A percentile compares a stretch with the other conserved stretches of the same genome.
Evolutionary conservation across 2,113 vertebrate species (phyloP).

Genomic region (Varanus komodoensis): DNA sequence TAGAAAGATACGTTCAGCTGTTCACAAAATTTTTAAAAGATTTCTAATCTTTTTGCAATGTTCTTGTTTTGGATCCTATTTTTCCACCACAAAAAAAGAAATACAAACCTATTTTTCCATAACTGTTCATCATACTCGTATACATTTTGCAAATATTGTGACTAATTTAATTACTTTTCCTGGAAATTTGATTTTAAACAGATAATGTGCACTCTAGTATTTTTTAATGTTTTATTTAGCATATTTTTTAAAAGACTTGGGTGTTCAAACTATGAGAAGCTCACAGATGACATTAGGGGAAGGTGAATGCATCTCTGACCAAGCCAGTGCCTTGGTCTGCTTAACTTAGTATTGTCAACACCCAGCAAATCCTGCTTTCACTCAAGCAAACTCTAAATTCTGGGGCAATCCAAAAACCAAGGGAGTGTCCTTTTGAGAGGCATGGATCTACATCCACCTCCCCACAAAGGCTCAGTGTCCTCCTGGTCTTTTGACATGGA

Average conservation of each 20-base stretch:
- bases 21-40: not conserved
- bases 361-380: no score
- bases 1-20: not conserved
- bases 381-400: no score
- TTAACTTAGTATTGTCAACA: not conserved
- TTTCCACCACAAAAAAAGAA: not conserved
- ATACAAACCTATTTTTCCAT: not conserved
- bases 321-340: not conserved
- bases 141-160: not conserved
- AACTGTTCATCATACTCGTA: not conserved
- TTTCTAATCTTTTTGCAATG: not conserved
- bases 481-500: no score
- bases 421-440: no score
- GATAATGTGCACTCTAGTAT: not conserved
- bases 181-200: not conserved
- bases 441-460: no score
- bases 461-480: no score
- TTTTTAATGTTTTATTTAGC: not conserved
- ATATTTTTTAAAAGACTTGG: no score
- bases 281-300: no score
- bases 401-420: no score
- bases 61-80: not conserved
- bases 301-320: not conserved
- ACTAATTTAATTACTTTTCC: not conserved
- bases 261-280: not conserved